Conservation (phyloP, 2,113 vertebrate species). For the Pelobates fuscus region DNA sequence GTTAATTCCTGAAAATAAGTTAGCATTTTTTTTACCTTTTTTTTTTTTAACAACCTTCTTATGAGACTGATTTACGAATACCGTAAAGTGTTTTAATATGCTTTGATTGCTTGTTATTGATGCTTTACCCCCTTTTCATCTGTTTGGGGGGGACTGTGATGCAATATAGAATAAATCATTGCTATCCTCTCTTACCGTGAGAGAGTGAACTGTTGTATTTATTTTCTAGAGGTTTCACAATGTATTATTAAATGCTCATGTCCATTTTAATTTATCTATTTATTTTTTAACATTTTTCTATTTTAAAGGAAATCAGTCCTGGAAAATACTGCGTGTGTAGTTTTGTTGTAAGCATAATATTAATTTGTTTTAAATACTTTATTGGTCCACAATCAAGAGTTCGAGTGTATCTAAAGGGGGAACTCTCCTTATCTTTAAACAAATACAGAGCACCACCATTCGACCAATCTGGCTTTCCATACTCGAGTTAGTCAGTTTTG, state of each 20-base stretch:
- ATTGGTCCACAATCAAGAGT: background rate
- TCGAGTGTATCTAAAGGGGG: background rate
- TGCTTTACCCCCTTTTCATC: constrained; percentile 18
- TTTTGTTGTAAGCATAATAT: background rate
- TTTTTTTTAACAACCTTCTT: constrained; percentile 61
- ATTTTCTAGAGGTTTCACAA: constrained; percentile 62
- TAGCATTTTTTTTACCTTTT: constrained; percentile 65
- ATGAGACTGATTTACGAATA: constrained; percentile 59
- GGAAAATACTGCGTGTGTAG: background rate
- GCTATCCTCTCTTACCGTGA: background rate
- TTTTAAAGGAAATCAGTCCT: background rate
- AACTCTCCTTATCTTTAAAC: too few species aligned
- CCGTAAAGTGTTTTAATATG: constrained; percentile 60
- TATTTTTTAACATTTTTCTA: too few species aligned
- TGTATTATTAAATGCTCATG: constrained; percentile 49
- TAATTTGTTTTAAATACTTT: background rate
- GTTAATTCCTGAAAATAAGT: constrained; percentile 62
- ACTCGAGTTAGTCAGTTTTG: too few species aligned
- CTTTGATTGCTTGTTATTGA: constrained; percentile 59
- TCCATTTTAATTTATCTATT: background rate
- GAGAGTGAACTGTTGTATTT: constrained; percentile 54
- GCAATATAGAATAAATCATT: background rate
- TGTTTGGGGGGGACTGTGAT: background rate
- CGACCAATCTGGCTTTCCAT: too few species aligned
- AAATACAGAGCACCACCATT: too few species aligned